Conservation (phyloP, 2,797 vertebrate species). For the Rhynchonycteris naso region DNA sequence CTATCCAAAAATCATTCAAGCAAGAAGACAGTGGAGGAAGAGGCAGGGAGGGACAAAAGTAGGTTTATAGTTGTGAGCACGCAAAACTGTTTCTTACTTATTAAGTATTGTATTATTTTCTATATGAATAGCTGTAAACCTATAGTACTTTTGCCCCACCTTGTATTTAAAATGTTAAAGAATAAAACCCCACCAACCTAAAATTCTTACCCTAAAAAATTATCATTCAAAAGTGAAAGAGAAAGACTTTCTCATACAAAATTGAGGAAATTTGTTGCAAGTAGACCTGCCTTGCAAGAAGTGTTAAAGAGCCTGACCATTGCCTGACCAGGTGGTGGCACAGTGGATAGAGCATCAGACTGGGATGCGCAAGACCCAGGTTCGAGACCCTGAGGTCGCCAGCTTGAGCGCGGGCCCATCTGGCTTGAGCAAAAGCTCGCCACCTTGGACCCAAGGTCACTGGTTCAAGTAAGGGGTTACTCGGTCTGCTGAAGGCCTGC, state of each 20-base stretch:
- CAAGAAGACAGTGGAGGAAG: neutral
- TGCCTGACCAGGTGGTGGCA: too few relatives aligned
- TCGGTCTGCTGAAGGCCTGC: too few relatives aligned
- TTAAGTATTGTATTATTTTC: neutral
- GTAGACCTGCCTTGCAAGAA: neutral
- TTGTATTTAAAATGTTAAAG: neutral
- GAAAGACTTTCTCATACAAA: neutral
- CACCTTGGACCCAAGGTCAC: too few relatives aligned
- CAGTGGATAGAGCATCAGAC: too few relatives aligned
- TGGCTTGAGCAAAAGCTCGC: too few relatives aligned
- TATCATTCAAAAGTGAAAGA: neutral
- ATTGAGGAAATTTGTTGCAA: neutral
- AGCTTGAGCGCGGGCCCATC: too few relatives aligned
- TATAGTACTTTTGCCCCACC: neutral
- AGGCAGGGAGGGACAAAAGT: neutral
- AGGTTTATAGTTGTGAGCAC: neutral
- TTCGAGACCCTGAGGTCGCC: too few relatives aligned
- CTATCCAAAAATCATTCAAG: neutral
- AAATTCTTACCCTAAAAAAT: neutral
- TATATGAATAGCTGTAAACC: neutral
- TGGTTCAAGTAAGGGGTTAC: too few relatives aligned
- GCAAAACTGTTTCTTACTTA: neutral
- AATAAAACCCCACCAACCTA: neutral
- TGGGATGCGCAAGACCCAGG: too few relatives aligned
- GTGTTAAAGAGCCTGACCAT: too few relatives aligned